These are phyloP conservation scores for Myopa testacea DNA, from an alignment of 2,888 invertebrate genomes.

Conservation along the genomic window DNA sequence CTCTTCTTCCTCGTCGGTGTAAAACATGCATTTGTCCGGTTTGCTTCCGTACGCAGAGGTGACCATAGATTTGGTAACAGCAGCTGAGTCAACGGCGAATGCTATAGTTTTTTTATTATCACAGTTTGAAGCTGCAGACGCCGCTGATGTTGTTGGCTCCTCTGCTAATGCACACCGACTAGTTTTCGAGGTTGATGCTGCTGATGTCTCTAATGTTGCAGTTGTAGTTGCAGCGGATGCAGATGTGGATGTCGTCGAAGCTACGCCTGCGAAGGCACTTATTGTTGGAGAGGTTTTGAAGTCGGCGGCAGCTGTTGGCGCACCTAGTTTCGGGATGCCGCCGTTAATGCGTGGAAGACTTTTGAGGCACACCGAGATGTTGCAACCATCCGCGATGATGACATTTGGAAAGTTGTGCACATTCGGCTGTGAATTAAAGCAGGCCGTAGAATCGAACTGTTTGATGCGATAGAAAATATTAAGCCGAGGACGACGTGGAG, in stretches of 20 bases:
- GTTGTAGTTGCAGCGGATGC: slow-evolving; percentile 42
- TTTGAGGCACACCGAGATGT: slow-evolving; percentile 71
- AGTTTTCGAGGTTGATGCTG: slow-evolving; percentile 39
- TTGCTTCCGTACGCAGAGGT: neutral
- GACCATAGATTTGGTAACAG: neutral
- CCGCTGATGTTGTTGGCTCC: slow-evolving; percentile 21
- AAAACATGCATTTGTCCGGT: slow-evolving; percentile 80
- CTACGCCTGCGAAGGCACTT: slow-evolving; percentile 34
- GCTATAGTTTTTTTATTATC: slow-evolving; percentile 46
- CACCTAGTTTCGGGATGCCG: slow-evolving; percentile 73
- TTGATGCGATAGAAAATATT: slow-evolving; percentile 68
- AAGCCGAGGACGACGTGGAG: slow-evolving; percentile 60
- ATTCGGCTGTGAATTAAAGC: slow-evolving; percentile 66
- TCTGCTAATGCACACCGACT: slow-evolving; percentile 22
- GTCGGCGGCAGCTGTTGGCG: slow-evolving; percentile 39
- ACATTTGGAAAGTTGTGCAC: slow-evolving; percentile 68
- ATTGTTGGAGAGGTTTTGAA: slow-evolving; percentile 29
- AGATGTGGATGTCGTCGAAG: slow-evolving; percentile 26
- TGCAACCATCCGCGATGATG: slow-evolving; percentile 64
- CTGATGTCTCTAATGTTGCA: slow-evolving; percentile 26
- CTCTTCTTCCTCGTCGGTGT: slow-evolving; percentile 73
- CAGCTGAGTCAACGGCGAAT: slow-evolving; percentile 37
- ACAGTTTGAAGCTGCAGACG: slow-evolving; percentile 47
- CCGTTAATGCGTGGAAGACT: slow-evolving; percentile 81
- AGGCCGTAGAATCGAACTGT: slow-evolving; percentile 62